Conservation (phyloP, 1,140 invertebrate species). For the Atta colombica region DNA sequence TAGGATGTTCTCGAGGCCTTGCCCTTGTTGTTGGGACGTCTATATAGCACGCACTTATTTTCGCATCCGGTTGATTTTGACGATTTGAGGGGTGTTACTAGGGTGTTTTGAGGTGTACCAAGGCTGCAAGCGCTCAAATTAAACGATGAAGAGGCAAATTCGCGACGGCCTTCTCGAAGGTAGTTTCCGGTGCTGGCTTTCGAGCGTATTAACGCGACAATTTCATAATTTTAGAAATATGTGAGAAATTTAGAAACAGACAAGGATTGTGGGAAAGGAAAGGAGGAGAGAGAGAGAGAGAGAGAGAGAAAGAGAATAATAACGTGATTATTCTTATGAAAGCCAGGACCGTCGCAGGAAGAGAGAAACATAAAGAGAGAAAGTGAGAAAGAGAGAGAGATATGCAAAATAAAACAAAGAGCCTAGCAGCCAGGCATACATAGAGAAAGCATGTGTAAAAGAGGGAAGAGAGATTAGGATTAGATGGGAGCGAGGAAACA, state of each 20-base stretch:
- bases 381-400: constrained; percentile 32
- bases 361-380: constrained; percentile 11
- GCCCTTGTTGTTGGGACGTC: constrained; percentile 41
- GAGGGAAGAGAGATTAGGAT: constrained; percentile 39
- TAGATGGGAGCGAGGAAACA: constrained; percentile 76
- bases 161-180: constrained; percentile 47
- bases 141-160: constrained; percentile 35
- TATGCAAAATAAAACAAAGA: constrained; percentile 39
- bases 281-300: neutral
- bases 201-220: constrained; percentile 5
- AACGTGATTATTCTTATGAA: constrained; percentile 38
- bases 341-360: constrained; percentile 49
- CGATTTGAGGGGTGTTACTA: constrained; percentile 50
- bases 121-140: constrained; percentile 48
- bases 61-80: constrained; percentile 39
- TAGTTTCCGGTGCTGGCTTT: constrained; percentile 58
- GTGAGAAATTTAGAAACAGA: neutral
- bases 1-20: constrained; percentile 55
- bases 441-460: constrained; percentile 37
- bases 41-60: constrained; percentile 23
- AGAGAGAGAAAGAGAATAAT: neutral
- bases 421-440: constrained; percentile 38
- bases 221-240: constrained; percentile 40
- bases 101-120: constrained; percentile 48
- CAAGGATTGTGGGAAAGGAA: neutral